A percentile compares a stretch with the other conserved stretches of the same genome.
Evolutionary conservation across 2,888 invertebrate species (phyloP).

Genomic region (Schizotus pectinicornis): DNA sequence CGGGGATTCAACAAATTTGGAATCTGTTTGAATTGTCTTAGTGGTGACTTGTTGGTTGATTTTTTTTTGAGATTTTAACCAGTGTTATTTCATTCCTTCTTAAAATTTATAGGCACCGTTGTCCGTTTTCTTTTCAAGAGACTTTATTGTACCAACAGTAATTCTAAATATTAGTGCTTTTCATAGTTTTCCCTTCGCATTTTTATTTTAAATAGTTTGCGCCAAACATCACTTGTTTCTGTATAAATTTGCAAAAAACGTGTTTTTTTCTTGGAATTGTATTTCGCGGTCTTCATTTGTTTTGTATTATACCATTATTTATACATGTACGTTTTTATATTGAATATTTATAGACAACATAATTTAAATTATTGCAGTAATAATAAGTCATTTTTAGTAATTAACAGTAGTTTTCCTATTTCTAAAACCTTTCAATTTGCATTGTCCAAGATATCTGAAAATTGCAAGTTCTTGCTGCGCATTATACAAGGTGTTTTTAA

Average conservation of each 20-base stretch:
- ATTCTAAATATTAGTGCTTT: not conserved
- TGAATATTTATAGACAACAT: conserved; percentile 33
- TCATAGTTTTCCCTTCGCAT: not conserved
- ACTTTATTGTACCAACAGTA: conserved; percentile 7
- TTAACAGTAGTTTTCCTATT: too few species aligned
- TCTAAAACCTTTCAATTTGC: too few species aligned
- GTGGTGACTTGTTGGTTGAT: conserved; percentile 16
- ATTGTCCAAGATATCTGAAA: too few species aligned
- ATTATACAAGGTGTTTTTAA: too few species aligned
- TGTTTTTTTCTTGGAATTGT: not conserved
- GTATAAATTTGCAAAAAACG: too few species aligned
- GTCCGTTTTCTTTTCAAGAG: conserved; percentile 9
- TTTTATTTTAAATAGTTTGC: too few species aligned
- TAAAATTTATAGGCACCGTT: not conserved
- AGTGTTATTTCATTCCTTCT: conserved; percentile 22
- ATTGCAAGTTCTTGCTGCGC: too few species aligned
- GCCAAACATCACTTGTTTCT: too few species aligned
- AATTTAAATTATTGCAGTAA: conserved; percentile 27
- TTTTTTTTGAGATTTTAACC: conserved; percentile 18
- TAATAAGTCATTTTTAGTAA: not conserved
- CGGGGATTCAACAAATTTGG: conserved; percentile 44
- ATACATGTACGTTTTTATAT: conserved; percentile 34
- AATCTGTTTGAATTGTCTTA: conserved; percentile 26
- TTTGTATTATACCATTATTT: conserved; percentile 25
- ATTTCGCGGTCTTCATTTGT: conserved; percentile 10